A percentile compares a stretch with the other conserved stretches of the same genome.
phyloP scores from a whole-genome alignment of 2,113 vertebrate species.

The Sorex araneus region DNA sequence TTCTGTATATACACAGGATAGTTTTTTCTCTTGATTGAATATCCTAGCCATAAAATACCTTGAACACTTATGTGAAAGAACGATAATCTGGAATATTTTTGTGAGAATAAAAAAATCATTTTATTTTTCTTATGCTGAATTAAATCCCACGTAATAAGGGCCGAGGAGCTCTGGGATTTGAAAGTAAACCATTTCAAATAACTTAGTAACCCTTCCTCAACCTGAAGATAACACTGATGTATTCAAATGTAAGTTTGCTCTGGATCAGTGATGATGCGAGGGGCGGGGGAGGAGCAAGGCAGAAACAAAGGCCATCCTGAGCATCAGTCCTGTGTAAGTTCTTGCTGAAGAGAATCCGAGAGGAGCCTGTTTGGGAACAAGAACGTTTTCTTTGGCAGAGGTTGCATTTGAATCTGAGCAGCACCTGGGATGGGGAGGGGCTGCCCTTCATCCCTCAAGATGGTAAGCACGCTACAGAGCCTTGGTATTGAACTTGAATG shows the following conservation, averaged over 20 bases:
- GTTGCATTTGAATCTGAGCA: neutral
- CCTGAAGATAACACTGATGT: neutral
- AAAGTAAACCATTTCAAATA: conserved; percentile 63
- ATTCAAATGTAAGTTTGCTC: no score
- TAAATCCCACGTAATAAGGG: conserved; percentile 18
- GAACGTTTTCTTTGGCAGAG: conserved; percentile 56
- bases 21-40: conserved; percentile 57
- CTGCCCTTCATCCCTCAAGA: neutral
- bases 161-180: conserved; percentile 35
- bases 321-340: neutral
- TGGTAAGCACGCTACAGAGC: neutral
- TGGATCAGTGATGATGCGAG: no score
- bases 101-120: neutral
- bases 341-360: neutral
- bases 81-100: conserved; percentile 63
- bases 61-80: conserved; percentile 57
- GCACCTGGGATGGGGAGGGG: conserved; percentile 46
- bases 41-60: conserved; percentile 64
- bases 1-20: conserved; percentile 37
- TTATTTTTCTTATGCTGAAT: conserved; percentile 66
- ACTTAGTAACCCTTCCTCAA: conserved; percentile 20
- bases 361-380: conserved; percentile 57
- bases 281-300: neutral
- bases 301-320: no score
- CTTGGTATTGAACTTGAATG: conserved; percentile 35